A percentile compares a stretch with the other conserved stretches of the same genome.
phyloP scores from a whole-genome alignment of 2,113 vertebrate species.

The Tetraodon nigroviridis region DNA sequence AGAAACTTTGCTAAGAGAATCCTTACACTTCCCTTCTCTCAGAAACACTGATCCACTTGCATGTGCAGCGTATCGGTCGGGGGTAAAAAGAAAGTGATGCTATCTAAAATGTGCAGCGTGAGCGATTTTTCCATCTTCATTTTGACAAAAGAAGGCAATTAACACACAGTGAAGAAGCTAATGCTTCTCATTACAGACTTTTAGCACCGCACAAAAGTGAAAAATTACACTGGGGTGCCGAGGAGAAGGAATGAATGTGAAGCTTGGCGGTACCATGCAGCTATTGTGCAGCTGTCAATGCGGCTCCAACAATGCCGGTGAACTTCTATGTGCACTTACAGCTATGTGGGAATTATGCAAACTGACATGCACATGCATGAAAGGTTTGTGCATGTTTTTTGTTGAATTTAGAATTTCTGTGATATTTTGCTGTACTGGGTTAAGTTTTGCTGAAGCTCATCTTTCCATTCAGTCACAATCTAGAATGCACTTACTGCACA shows the following conservation, averaged over 20 bases:
- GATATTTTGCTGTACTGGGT: too few species aligned
- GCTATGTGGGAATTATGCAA: not conserved
- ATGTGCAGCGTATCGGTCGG: conserved; percentile 18
- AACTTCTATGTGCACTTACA: conserved; percentile 14
- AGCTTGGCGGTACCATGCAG: conserved; percentile 18
- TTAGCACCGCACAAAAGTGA: conserved; percentile 52
- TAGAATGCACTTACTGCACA: not conserved
- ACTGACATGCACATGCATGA: not conserved
- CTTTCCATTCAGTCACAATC: too few species aligned
- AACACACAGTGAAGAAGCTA: conserved; percentile 42
- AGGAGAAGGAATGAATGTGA: conserved; percentile 27
- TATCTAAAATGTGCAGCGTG: conserved; percentile 53
- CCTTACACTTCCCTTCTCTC: conserved; percentile 31
- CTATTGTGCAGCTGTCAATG: conserved; percentile 25
- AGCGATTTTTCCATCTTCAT: conserved; percentile 45
- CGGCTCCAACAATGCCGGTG: conserved; percentile 9
- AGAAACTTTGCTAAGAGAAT: conserved; percentile 1
- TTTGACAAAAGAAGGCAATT: conserved; percentile 69
- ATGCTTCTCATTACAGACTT: conserved; percentile 53
- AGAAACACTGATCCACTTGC: conserved; percentile 12
- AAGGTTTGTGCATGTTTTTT: too few species aligned
- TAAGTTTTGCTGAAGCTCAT: too few species aligned
- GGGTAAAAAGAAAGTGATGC: conserved; percentile 20
- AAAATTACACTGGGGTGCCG: conserved; percentile 30
- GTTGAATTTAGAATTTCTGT: too few species aligned